Evolutionary conservation across 2,888 invertebrate genomes (phyloP).

Genomic region (Camponotus fellah): DNA sequence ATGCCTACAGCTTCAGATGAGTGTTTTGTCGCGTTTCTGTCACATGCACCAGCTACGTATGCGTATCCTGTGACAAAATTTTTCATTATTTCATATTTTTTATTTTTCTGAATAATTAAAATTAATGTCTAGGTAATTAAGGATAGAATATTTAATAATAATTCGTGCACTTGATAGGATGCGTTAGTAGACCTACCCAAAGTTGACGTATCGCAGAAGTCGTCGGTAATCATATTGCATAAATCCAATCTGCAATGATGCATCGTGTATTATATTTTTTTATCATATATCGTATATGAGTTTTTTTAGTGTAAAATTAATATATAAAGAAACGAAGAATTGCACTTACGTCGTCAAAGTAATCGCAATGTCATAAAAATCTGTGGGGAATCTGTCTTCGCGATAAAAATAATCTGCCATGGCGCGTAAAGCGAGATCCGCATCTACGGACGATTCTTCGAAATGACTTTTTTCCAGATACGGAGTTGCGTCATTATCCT

Average conservation of each 20-base stretch:
- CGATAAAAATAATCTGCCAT: conserved; percentile 78
- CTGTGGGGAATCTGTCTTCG: conserved; percentile 73
- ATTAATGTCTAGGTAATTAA: neutral
- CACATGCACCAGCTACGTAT: conserved; percentile 79
- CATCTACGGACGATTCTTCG: conserved; percentile 67
- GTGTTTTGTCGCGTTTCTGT: conserved; percentile 67
- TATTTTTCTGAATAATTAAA: neutral
- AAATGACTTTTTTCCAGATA: conserved; percentile 74
- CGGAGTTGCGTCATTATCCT: conserved; percentile 74
- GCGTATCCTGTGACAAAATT: conserved; percentile 77
- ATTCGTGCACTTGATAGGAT: neutral
- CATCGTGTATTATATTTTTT: neutral
- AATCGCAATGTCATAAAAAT: conserved; percentile 78
- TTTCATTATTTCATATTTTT: neutral
- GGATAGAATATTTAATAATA: neutral
- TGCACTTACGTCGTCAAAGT: conserved; percentile 78
- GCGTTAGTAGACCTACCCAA: conserved; percentile 70
- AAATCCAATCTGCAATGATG: conserved; percentile 72
- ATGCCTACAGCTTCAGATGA: conserved; percentile 79
- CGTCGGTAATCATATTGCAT: conserved; percentile 71
- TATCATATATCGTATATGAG: neutral
- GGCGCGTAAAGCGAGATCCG: conserved; percentile 73
- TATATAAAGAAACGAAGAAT: neutral
- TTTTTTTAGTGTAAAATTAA: neutral
- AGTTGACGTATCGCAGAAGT: conserved; percentile 72